Conservation (phyloP, 2,113 vertebrate genomes). For the Hylia prasina region DNA sequence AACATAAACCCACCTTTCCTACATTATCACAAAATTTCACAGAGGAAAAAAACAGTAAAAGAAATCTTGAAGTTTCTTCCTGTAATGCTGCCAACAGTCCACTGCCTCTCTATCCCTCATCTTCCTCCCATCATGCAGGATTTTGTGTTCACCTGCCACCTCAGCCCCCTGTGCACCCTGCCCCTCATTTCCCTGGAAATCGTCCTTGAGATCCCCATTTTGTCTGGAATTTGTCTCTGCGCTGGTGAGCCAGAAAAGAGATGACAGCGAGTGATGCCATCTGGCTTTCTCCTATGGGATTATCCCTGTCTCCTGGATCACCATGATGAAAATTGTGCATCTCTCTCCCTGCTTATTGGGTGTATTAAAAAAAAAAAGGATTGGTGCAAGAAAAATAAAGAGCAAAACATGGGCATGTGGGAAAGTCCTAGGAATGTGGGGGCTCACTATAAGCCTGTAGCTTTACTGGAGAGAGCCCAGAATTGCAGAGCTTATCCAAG, state of each 20-base stretch:
- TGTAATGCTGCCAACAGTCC: neutral
- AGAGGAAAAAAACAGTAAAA: neutral
- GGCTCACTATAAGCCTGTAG: neutral
- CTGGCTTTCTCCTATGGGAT: neutral
- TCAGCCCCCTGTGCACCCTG: neutral
- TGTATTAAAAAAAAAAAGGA: neutral
- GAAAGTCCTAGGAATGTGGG: neutral
- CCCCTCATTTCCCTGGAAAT: neutral
- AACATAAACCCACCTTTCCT: neutral
- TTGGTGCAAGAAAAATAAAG: rapidly evolving
- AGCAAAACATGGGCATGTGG: rapidly evolving
- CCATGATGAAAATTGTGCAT: neutral
- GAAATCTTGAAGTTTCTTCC: neutral
- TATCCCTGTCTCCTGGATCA: neutral
- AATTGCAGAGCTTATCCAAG: neutral
- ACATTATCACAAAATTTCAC: neutral
- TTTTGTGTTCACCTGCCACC: neutral
- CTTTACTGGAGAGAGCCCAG: neutral
- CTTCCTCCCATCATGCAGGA: neutral
- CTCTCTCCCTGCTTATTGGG: neutral
- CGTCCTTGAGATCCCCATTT: neutral
- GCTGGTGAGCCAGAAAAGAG: neutral
- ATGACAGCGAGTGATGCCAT: neutral
- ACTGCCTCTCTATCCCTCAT: neutral
- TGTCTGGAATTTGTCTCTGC: neutral